Base-by-base conservation (phyloP, 2,888 invertebrate species). In the Formica aserva region DNA sequence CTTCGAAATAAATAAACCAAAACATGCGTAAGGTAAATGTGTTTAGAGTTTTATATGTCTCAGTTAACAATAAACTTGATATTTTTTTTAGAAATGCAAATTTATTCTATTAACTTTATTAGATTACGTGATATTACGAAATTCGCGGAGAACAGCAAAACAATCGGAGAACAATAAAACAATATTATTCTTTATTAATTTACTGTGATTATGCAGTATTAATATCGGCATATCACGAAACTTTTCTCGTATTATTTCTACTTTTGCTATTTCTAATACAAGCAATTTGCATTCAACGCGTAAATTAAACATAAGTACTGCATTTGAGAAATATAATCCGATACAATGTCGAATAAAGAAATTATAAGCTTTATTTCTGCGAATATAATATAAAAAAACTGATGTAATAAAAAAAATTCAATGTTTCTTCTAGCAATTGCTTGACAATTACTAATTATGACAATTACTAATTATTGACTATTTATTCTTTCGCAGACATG, bases 61-160 rank as follows among this genome's bases (percentile, higher is more conserved):
- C 3, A 29, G 15, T 38, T 35, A 4, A 45, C 15, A 29, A 62
- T 32, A 13, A 11, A 35, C 15, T 71, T 32, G 48, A 26, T 26
- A 60, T 6, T 32, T 26, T 0, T 35, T 5, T 57, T 18, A 29
- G 11, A 15, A 6, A 38, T 38, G 18, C 29, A 29, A 74, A 29
- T n/a, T 62, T 74, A 29, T 35, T 22, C 18, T 38, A 1, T 32
- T 52, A 71, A 71, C 0, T 71, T 71, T 22, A 62, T 38, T 74
- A 29, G 26, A 38, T 60, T 1, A n/a, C 13, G 18, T 5, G 15
- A 38, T 18, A 38, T 38, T 11, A 41, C 29, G n/a, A 60, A 2
- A 74, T 52, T 48, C 5, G 18, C 1, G 1, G 13, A n/a, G 2
- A 3, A 41, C 26, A 26, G 0, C n/a, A 57, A 6, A 32, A 32